These are phyloP conservation scores for Ictidomys tridecemlineatus DNA, from an alignment of 2,113 vertebrate genomes.

Conservation along the genomic window DNA sequence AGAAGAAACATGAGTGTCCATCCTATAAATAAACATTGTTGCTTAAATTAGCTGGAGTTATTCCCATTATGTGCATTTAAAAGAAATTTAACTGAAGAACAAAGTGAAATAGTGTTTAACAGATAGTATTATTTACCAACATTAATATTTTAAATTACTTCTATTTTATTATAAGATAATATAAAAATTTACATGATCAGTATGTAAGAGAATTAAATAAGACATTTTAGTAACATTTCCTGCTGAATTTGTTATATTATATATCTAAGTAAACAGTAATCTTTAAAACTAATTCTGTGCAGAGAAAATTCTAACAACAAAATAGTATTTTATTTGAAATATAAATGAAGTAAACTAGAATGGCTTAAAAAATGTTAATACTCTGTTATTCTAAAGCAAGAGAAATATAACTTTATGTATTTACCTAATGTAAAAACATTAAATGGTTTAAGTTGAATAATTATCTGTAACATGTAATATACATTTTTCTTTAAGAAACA, in stretches of 20 bases:
- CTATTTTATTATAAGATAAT: background rate
- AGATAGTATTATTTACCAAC: background rate
- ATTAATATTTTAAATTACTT: conserved; percentile 48
- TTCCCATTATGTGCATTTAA: background rate
- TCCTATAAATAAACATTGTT: background rate
- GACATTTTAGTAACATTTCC: background rate
- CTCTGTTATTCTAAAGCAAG: conserved; percentile 7
- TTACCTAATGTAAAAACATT: conserved; percentile 40
- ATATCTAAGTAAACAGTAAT: conserved; percentile 10
- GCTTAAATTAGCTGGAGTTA: conserved; percentile 24
- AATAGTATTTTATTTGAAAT: conserved; percentile 27
- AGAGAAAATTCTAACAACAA: conserved; percentile 12
- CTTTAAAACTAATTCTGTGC: background rate
- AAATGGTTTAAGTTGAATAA: conserved; percentile 38
- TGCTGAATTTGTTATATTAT: conserved; percentile 30
- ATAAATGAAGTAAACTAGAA: conserved; percentile 12
- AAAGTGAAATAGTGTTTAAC: background rate
- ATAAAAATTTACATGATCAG: background rate
- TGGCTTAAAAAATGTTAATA: conserved; percentile 24
- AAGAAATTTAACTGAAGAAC: conserved; percentile 39
- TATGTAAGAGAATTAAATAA: conserved; percentile 28
- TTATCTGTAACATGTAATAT: background rate
- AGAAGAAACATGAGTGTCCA: background rate
- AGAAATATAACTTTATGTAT: conserved; percentile 29
- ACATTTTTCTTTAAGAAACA: conserved; percentile 42